Conservation (phyloP, 2,797 vertebrate species). For the Hafferia zeledoni region DNA sequence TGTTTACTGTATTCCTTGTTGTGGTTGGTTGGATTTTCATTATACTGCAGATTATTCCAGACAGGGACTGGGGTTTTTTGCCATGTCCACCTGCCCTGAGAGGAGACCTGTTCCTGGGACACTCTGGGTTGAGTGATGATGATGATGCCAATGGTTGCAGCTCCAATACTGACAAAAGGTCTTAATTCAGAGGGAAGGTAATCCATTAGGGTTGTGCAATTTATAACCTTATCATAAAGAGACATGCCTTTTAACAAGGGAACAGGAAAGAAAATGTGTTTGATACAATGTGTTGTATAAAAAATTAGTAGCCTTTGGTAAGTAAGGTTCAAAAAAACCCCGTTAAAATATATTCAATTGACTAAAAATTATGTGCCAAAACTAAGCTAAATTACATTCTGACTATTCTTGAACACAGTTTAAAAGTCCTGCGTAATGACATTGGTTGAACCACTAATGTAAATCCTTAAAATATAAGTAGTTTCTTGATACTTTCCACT, state of each 20-base stretch:
- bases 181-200: neutral
- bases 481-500: slow-evolving; percentile 70
- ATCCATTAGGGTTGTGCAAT: neutral
- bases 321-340: slow-evolving; percentile 5
- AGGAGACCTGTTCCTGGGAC: neutral
- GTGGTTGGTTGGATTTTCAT: neutral
- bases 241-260: neutral
- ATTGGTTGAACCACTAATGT: slow-evolving; percentile 53
- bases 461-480: slow-evolving; percentile 67
- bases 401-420: slow-evolving; percentile 36
- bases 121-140: neutral
- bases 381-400: slow-evolving; percentile 57
- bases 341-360: neutral
- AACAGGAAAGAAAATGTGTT: neutral
- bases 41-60: neutral
- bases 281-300: neutral
- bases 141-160: neutral
- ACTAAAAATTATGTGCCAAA: slow-evolving; percentile 15
- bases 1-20: neutral
- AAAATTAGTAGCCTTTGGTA: neutral
- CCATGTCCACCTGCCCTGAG: neutral
- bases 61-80: neutral
- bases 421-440: slow-evolving; percentile 59
- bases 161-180: neutral
- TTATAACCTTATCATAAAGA: neutral